Base-by-base conservation (phyloP, 1,140 invertebrate species). In the Macrotrachela quadricornifera region DNA sequence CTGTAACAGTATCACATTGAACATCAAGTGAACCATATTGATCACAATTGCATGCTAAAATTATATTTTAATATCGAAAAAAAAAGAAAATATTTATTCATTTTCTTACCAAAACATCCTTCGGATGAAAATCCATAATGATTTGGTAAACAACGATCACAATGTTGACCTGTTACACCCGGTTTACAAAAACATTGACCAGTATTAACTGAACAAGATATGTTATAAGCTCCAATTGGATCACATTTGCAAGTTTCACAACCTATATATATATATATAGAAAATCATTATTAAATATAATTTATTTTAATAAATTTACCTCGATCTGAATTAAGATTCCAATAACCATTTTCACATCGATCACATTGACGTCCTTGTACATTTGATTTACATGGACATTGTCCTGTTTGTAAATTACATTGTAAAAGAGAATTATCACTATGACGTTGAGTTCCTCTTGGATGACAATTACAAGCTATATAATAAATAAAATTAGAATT, bases 161-260 rank as follows among this genome's bases (percentile, higher is more conserved):
- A 94, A 36, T 74, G 74, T 14, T 71, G 65, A 1, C 86, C 85
- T n/a, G 76, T 78, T 0, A 92, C 78, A 6, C 87, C 86, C 6
- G 76, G 75, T 58, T 82, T 81, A 69, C 88, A 94, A 37, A 74
- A 67, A 67, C 88, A 95, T 59, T 80, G 77, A 10, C 87, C 87
- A 21, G 74, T 80, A 17, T 71, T 66, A 6, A 77, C 73, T 65
- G 88, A 76, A 70, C 87, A 92, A 37, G 75, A 74, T 10, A 68
- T 66, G 39, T 76, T 75, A 8, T 74, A 62, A 0, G 83, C 79
- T 1, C 87, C 87, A 18, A 78, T 66, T 1, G 74, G 71, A 60
- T 82, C 80, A 66, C 88, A 92, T 60, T 80, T 76, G 63, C 87
- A 92, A 14, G 78, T 68, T 69, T 60, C 38, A 57, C 65, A 69